Evolutionary conservation across 2,113 vertebrate genomes (phyloP).

Genomic region (Myrmophylax atrothorax): DNA sequence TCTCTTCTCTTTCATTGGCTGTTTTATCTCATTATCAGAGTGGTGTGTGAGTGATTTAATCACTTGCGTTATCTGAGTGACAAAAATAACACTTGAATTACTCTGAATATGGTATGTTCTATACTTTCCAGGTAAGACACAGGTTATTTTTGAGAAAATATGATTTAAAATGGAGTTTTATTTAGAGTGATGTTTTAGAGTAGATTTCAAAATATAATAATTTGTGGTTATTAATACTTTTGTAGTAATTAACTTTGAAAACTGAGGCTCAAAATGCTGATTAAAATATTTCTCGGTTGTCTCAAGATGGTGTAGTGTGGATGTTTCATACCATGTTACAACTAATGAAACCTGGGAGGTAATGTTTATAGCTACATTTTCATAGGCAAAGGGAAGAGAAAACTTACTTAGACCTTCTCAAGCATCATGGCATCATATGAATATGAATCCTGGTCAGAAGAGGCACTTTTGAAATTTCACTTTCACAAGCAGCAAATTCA

Average conservation of each 20-base stretch:
- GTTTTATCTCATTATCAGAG: not conserved
- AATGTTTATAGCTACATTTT: not conserved
- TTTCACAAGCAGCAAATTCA: not conserved
- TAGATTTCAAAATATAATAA: not conserved
- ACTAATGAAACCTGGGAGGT: not conserved
- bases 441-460: not conserved
- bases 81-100: not conserved
- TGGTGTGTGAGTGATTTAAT: not conserved
- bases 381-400: not conserved
- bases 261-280: not conserved
- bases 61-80: not conserved
- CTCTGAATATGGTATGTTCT: not conserved
- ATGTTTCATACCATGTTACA: not conserved
- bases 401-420: not conserved
- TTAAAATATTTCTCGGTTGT: not conserved
- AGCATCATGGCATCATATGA: not conserved
- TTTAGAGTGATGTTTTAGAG: not conserved
- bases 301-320: not conserved
- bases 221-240: not conserved
- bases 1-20: not conserved
- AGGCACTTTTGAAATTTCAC: not conserved
- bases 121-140: not conserved
- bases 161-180: not conserved
- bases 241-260: not conserved
- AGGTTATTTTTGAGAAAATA: not conserved